phyloP scores from a whole-genome alignment of 2,888 invertebrate genomes.

The Pterobdella sp. region DNA sequence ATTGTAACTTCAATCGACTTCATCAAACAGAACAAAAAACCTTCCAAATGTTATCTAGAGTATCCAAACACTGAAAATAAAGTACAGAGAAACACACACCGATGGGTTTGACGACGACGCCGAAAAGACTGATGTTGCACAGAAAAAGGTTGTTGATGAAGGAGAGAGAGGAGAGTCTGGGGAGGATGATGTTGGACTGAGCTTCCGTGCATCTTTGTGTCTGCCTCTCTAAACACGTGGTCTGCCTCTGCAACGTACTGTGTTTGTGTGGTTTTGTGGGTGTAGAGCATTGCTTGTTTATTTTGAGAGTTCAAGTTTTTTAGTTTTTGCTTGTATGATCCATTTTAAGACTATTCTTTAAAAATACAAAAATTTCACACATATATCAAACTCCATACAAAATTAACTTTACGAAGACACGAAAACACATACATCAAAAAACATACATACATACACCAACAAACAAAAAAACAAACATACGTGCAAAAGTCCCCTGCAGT shows the following conservation, averaged over 20 bases:
- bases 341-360: too few species aligned
- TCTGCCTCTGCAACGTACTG: slow-evolving; percentile 11
- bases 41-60: neutral
- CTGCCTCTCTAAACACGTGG: neutral
- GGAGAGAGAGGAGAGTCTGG: slow-evolving; percentile 4
- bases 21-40: neutral
- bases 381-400: neutral
- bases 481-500: slow-evolving; percentile 17
- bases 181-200: neutral
- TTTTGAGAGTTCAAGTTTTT: too few species aligned
- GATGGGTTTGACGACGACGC: slow-evolving; percentile 8
- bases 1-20: neutral
- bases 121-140: slow-evolving; percentile 14
- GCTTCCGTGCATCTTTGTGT: neutral
- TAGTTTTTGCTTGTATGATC: too few species aligned
- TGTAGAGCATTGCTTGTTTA: too few species aligned
- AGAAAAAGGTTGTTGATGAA: slow-evolving; percentile 19
- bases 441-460: slow-evolving; percentile 8
- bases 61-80: neutral
- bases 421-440: neutral
- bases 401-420: neutral
- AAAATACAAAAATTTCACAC: too few species aligned
- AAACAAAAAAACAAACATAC: too few species aligned
- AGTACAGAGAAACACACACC: neutral
- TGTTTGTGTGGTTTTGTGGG: too few species aligned